Percentiles rank a stretch among this genome's conserved stretches.
Evolutionary conservation across 2,797 vertebrate genomes (phyloP).

Genomic region (Pantherophis vulpinus): DNA sequence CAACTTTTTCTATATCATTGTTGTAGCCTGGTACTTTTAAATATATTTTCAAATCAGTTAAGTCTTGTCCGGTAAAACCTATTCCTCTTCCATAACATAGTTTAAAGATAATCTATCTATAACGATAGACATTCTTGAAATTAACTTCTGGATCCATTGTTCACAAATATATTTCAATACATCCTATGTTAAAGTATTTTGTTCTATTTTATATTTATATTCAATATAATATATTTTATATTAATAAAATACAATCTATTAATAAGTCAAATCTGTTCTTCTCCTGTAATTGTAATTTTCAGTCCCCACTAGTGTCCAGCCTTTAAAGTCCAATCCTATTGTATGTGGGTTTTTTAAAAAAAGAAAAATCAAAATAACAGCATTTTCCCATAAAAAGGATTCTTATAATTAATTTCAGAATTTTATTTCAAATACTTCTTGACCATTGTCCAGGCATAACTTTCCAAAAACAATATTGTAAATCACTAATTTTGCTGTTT

Average conservation of each 20-base stretch:
- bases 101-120: neutral
- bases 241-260: neutral
- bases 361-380: neutral
- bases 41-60: neutral
- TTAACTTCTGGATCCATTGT: neutral
- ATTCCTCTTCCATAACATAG: too few relatives aligned
- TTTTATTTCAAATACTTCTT: neutral
- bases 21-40: neutral
- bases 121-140: neutral
- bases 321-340: neutral
- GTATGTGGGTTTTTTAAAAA: neutral
- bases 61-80: neutral
- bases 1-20: neutral
- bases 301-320: neutral
- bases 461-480: neutral
- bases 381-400: neutral
- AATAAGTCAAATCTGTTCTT: neutral
- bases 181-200: neutral
- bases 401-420: neutral
- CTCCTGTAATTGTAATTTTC: neutral
- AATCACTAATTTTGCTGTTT: neutral
- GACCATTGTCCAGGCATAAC: neutral
- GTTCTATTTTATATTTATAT: neutral
- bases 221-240: neutral
- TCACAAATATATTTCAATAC: neutral